Evolutionary conservation across 2,888 invertebrate species (phyloP).

Genomic region (Drosophila lacicola): DNA sequence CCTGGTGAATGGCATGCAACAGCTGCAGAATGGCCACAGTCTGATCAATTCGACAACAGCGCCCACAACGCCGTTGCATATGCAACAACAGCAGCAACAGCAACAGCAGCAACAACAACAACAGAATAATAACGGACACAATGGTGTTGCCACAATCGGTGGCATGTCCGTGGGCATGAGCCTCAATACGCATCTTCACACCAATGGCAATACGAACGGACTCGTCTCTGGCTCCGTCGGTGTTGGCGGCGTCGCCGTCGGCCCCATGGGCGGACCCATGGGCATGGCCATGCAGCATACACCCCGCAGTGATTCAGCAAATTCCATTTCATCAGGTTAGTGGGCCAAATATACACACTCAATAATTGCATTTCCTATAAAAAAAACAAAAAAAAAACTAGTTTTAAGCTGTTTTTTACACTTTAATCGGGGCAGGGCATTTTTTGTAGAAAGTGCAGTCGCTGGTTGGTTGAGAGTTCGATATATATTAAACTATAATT

Average conservation of each 20-base stretch:
- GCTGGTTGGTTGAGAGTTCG: conserved; percentile 3
- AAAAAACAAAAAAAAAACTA: no score
- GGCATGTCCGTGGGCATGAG: conserved; percentile 38
- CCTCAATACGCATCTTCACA: conserved; percentile 57
- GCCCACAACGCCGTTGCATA: conserved; percentile 47
- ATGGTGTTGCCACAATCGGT: background rate
- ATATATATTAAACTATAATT: background rate
- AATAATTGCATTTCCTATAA: background rate
- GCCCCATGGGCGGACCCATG: conserved; percentile 46
- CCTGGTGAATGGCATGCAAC: conserved; percentile 60
- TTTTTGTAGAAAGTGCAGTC: background rate
- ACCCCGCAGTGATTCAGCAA: conserved; percentile 85
- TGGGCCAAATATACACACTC: conserved; percentile 24
- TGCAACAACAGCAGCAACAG: conserved; percentile 62
- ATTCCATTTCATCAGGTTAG: conserved; percentile 85
- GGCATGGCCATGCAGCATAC: conserved; percentile 81
- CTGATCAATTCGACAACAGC: conserved; percentile 63
- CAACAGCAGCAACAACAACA: conserved; percentile 60
- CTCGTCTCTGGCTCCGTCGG: conserved; percentile 21
- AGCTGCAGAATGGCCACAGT: conserved; percentile 66
- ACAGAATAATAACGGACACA: conserved; percentile 1
- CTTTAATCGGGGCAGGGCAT: no score
- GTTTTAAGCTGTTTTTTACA: no score
- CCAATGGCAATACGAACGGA: conserved; percentile 68
- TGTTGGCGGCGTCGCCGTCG: conserved; percentile 4